phyloP scores from a whole-genome alignment of 1,140 invertebrate genomes.

The Liolophura sinensis region DNA sequence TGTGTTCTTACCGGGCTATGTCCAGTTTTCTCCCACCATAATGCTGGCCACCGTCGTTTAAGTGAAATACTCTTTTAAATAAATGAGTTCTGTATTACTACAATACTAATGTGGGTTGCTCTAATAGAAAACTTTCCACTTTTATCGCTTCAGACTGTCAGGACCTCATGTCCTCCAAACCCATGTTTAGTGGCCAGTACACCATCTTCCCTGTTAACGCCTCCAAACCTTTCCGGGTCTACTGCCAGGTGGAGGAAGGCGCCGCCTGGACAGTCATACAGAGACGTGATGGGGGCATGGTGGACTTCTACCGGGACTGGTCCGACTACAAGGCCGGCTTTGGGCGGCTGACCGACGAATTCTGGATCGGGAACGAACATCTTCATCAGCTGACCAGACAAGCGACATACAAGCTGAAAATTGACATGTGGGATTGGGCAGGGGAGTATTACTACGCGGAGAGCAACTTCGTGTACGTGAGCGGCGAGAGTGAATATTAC shows the following conservation, averaged over 20 bases:
- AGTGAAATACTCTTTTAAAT: no score
- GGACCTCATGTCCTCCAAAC: no score
- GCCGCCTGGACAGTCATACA: conserved; percentile 84
- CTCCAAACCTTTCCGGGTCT: conserved; percentile 73
- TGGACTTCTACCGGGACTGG: conserved; percentile 89
- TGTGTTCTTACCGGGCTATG: no score
- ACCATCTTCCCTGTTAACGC: conserved; percentile 70
- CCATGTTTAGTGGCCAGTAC: conserved; percentile 48
- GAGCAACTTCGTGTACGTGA: conserved; percentile 19
- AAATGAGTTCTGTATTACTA: no score
- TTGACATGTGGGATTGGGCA: conserved; percentile 67
- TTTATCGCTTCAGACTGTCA: no score
- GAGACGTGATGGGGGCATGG: conserved; percentile 71
- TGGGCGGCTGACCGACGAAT: conserved; percentile 76
- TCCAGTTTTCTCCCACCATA: no score
- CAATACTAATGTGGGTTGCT: no score
- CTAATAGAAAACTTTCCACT: no score
- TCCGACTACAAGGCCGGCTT: conserved; percentile 92
- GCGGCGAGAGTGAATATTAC: conserved; percentile 18
- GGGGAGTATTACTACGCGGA: conserved; percentile 22
- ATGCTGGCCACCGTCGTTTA: no score
- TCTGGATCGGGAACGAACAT: conserved; percentile 60
- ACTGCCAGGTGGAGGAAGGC: conserved; percentile 80
- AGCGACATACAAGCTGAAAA: conserved; percentile 63
- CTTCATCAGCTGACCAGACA: conserved; percentile 54